Evolutionary conservation across 1,140 invertebrate species (phyloP), one percentile per base, ranked within the genome.

Genomic region (Scylla paramamosain): DNA sequence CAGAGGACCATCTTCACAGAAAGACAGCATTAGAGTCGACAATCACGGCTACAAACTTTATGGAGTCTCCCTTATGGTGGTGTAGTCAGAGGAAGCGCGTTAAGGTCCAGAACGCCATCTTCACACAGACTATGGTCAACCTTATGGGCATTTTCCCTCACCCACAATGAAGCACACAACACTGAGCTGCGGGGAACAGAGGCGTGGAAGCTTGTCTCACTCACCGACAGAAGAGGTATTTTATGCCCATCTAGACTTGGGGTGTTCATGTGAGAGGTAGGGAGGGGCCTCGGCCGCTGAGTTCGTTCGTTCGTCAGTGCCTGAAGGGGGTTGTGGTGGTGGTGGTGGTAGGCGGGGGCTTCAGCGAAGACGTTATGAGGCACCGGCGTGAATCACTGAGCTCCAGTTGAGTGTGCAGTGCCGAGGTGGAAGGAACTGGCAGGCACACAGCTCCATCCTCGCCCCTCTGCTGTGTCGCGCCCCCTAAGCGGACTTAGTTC

Each of bases 381-480:
- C 90, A 92, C 91, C 92, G 94, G 87, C 46, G n/a, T 29, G 94
- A 89, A 45, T 46, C 48, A 29, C 46, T 28, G 39, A 89, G 8
- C 86, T 77, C 52, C 94, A 95, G 94, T 95, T 92, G 94, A 88
- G 94, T 95, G 94, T 95, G 94, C 94, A 95, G 94, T 95, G 94
- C 94, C 94, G 94, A 10, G 90, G 91, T 95, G 91, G 91, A 92
- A 39, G 94, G 94, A 93, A 92, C 94, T 32, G 94, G 82, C 90
- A 95, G 94, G 91, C 94, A 95, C 89, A 92, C 94, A 45, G 82
- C 25, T 84, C 31, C 28, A 20, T 25, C 29, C 86, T 48, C 29
- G 89, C 7, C 89, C 89, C 25, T 14, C 16, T 20, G 16, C 52
- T 59, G 89, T 91, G 89, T 46, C 14, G 59, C 39, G 32, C n/a